Evolutionary conservation across 2,797 vertebrate genomes (phyloP).

Genomic region (Pipistrellus pipistrellus): DNA sequence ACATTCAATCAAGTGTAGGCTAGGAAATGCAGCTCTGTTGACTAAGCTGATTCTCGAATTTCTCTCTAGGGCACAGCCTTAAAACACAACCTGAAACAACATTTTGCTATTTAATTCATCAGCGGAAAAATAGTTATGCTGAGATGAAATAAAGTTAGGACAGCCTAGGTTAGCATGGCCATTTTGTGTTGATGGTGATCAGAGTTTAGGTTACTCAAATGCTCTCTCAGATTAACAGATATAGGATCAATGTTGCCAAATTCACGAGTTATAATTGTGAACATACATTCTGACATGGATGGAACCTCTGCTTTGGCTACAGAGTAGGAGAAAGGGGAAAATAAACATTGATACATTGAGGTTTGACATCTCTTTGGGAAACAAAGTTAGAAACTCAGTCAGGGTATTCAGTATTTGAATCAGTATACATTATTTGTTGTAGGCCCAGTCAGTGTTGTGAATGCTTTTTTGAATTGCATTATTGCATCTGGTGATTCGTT

Average conservation of each 20-base stretch:
- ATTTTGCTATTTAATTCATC: constrained; percentile 76
- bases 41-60: constrained; percentile 76
- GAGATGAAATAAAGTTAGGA: constrained; percentile 67
- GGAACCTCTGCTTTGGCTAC: background rate
- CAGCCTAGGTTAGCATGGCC: background rate
- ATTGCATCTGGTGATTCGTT: background rate
- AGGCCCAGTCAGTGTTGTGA: background rate
- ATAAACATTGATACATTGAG: background rate
- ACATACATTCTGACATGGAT: background rate
- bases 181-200: background rate
- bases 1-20: constrained; percentile 62
- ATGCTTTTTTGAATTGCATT: background rate
- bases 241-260: background rate
- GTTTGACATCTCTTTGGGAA: background rate
- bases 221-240: constrained; percentile 11
- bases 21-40: constrained; percentile 54
- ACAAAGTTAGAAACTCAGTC: constrained; percentile 47
- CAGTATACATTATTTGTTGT: constrained; percentile 41
- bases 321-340: background rate
- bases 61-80: constrained; percentile 67
- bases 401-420: background rate
- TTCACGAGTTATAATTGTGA: background rate
- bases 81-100: constrained; percentile 63
- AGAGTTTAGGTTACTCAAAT: background rate
- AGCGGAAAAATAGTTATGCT: constrained; percentile 69